Base-by-base conservation (phyloP, 2,888 invertebrate species). In the Orthonychiurus folsomi region DNA sequence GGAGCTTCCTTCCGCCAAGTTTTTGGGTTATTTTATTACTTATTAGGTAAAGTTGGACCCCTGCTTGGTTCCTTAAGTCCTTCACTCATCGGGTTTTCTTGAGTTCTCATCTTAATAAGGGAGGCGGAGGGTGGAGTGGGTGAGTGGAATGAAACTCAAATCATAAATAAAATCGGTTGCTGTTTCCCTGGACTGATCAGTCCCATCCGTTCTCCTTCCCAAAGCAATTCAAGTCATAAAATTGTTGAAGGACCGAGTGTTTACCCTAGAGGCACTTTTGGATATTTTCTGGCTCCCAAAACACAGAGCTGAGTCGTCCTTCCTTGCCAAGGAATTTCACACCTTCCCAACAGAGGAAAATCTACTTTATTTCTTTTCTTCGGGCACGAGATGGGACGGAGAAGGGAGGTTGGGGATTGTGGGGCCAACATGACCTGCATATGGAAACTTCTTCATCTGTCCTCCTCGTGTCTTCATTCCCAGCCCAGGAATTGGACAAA, bases 161-260 rank as follows among this genome's bases (percentile, higher is more conserved):
- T 27, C 62, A 62, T 62, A 62, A 62, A 62, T 62, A 62, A 62
- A 58, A 25, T 37, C 37, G 37, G 5, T 15, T 37, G 37, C 37
- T 15, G 15, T 37, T 37, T 15, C 9, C 15, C 15, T 37, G 37
- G 62, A 59, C 52, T 62, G 62, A 62, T 62, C 58, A 53, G 62
- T 62, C 62, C 53, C 52, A 56, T 55, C n/a, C n/a, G n/a, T n/a
- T n/a, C n/a, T n/a, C n/a, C 37, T 47, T 52, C 59, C 60, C 61
- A 66, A 61, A 63, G 66, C 66, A 66, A 66, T 66, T 62, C 64
- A 57, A 66, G 66, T 61, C 62, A 66, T 66, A 66, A 66, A 66
- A 62, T 62, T 61, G 56, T 61, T 59, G 59, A 61, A 59, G 60
- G 61, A 64, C 27, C 59, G 24, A 37, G 37, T 37, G 37, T 55